Percentiles rank a stretch among this genome's conserved stretches.
Conservation (phyloP, 2,113 vertebrate genomes). For the Nestor notabilis region DNA sequence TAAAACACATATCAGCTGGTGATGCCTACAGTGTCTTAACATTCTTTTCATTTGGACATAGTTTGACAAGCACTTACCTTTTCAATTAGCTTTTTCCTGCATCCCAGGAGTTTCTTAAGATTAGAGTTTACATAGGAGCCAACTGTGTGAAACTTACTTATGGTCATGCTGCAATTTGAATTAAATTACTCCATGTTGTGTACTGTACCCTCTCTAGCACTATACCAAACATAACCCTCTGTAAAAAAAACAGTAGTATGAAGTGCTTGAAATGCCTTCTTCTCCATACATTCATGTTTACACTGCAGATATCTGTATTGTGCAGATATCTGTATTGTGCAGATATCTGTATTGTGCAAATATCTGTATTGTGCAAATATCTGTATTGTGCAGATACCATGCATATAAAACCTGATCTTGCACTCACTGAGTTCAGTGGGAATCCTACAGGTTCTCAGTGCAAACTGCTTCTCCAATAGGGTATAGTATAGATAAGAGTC, state of each 20-base stretch:
- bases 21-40: background rate
- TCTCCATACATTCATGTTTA: background rate
- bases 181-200: background rate
- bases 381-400: background rate
- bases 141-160: background rate
- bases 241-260: background rate
- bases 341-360: too few relatives aligned
- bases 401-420: background rate
- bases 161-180: background rate
- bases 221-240: background rate
- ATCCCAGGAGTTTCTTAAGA: background rate
- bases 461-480: background rate
- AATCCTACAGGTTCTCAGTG: background rate
- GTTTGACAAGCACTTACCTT: background rate
- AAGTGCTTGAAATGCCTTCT: background rate
- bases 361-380: too few relatives aligned
- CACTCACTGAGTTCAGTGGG: background rate
- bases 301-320: too few relatives aligned
- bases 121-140: background rate
- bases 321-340: background rate
- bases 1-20: background rate
- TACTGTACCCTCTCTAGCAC: background rate
- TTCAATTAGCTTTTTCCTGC: background rate
- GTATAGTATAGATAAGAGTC: background rate
- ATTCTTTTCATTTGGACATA: background rate